A percentile compares a stretch with the other conserved stretches of the same genome.
Conservation (phyloP, 1,140 invertebrate genomes). For the Nebria ingens region DNA sequence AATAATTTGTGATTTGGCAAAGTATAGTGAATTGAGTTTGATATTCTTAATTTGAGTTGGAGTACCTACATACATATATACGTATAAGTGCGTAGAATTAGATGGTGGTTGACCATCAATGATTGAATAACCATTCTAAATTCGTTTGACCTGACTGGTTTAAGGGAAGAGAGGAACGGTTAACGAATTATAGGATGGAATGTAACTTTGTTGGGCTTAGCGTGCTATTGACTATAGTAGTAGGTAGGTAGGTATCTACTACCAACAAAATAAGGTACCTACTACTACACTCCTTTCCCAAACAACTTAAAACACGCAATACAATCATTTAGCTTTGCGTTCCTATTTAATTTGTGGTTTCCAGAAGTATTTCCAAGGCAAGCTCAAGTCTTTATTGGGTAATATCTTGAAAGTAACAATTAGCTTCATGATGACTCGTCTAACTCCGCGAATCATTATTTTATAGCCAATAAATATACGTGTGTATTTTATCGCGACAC, state of each 20-base stretch:
- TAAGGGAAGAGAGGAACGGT: background rate
- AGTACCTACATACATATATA: no score
- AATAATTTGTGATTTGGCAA: no score
- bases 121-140: no score
- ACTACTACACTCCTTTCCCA: no score
- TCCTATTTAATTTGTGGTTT: background rate
- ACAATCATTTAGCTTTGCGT: background rate
- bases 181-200: background rate
- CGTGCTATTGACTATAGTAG: no score
- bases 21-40: no score
- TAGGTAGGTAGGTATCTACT: no score
- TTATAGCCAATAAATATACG: background rate
- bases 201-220: background rate
- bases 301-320: constrained; percentile 10
- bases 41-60: no score
- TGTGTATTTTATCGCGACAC: background rate
- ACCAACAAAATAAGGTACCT: no score
- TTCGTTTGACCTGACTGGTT: background rate
- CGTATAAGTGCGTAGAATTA: no score
- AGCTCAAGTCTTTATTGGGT: background rate
- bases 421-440: background rate
- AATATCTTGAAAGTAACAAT: background rate
- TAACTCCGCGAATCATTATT: background rate
- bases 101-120: no score
- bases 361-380: background rate